Evolutionary conservation across 2,113 vertebrate species (phyloP), one percentile per base, ranked within the genome.

Genomic region (Onychorhynchus coronatus): DNA sequence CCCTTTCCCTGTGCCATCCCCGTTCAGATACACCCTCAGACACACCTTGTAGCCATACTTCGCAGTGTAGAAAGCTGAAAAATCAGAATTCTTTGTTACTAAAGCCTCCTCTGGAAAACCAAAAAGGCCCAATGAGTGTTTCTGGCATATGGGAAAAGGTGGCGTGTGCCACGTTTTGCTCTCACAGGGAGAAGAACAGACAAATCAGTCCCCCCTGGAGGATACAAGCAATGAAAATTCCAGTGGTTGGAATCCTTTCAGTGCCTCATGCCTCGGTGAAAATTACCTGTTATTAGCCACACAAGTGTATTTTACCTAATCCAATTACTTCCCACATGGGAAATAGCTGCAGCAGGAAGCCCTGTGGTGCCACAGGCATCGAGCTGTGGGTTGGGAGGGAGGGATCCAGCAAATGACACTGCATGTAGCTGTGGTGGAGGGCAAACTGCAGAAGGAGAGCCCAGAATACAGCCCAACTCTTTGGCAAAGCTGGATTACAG

Each of bases 41-140:
- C 98, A 98, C 71, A 99, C 94, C 89, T 98, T 99, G 94, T 98
- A 99, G 62, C 99, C 99, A 0, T 99, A 99, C 67, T 96, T 98
- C 0, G 98, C 97, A 0, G 98, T 99, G 96, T 99, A 99, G 97
- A 99, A 99, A 33, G 98, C 98, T 99, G 97, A 67, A 97, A 97
- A 97, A 68, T 23, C 11, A 44, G 76, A 91, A 59, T 2, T 27
- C 16, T 50, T 9, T 2, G 27, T 84, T 31, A 90, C 86, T 14
- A 33, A 75, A 59, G 55, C 16, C 14, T 12, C 5, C 35, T 52
- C 12, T 6, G 27, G 33, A 11, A 6, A 2, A 2, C 8, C 27
- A 39, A 63, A 24, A n/a, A 62, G 28, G 14, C 13, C 9, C 8
- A 11, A 19, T 1, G 31, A 41, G n/a, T 16, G 47, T 37, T 74